Evolutionary conservation across 2,113 vertebrate species (phyloP), one percentile per base, ranked within the genome.

Genomic region (Orycteropus afer): DNA sequence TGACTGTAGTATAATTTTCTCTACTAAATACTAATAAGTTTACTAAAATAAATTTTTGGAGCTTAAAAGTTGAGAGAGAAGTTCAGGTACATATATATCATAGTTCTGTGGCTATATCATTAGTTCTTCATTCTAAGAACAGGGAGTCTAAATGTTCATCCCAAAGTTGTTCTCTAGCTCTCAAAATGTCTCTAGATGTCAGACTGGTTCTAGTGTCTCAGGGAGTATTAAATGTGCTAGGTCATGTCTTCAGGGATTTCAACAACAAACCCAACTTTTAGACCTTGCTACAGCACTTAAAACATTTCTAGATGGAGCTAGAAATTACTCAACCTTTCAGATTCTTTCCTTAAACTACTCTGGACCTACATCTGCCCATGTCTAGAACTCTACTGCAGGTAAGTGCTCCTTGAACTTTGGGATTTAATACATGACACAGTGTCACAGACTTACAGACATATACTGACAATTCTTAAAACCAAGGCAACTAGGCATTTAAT

Each of bases 221-320:
- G 51, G 20, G 51, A 47, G 9, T n/a, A 84, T 40, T 71, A 49
- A 82, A 91, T 57, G 42, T 69, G 14, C 15, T 84, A 65, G 37
- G n/a, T 80, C 51, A 76, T 5, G 13, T 94, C 65, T 86, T 93
- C n/a, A 77, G 79, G 71, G 61, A 87, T 91, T 95, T 96, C 40
- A 81, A 88, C 67, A 83, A 69, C 27, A 55, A 92, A 27, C 25
- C 27, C 23, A 86, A 91, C n/a, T 29, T 86, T 40, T 37, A 29
- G 34, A 79, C 1, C 37, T 83, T 42, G 94, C n/a, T 84, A 47
- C 0, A 55, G 81, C 29, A 91, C 12, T 78, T 93, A n/a, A 65
- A 65, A 53, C 17, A 51, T 82, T 83, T 88, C 27, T 55, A 67
- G 42, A 85, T 92, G 18, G 25, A 84, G n/a, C 5, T 53, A 80